Evolutionary conservation across 2,888 invertebrate species (phyloP), one percentile per base, ranked within the genome.

Genomic region (Dilophus febrilis): DNA sequence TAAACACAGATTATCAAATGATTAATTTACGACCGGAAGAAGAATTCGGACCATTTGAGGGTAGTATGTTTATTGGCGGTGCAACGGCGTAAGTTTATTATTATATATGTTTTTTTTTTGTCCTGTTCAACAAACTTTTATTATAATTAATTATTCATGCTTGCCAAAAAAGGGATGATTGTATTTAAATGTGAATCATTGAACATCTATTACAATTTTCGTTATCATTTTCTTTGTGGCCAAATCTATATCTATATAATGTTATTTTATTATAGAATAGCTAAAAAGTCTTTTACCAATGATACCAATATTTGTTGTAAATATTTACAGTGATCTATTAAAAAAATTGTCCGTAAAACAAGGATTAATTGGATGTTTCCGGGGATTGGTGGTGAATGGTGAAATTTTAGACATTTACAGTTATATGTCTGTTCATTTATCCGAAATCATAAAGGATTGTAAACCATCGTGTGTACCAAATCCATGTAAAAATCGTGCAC

Each of bases 391-490:
- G 0, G 88, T 92, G 17, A 92, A 92, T 53, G 86, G 87, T 14
- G 84, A 85, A 65, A 81, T 88, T 45, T 66, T 91, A 32, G 87
- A 91, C 54, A 84, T 94, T 47, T 85, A 88, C 62, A 85, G 84
- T 48, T 88, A 88, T 59, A 87, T 85, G 83, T 85, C 86, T 31
- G 87, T 87, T 26, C 87, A 88, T 64, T 64, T 88, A 40, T 85
- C 84, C 37, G 90, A 88, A 61, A 90, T 92, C 45, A 86, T 87
- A 44, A 83, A 84, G 57, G 88, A 90, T 56, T 94, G 94, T 56
- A 86, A 85, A 55, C 90, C 91, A 1, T 88, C 88, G 0, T 94
- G 94, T 61, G 86, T 87, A 47, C 88, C 90, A 1, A 88, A 88
- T 56, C 91, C 91, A 8, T 94, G 92, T 57, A 78, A 82, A 58